Evolutionary conservation across 23 tunicate species (phyloP).

Genomic region (Halocynthia roretzi): DNA sequence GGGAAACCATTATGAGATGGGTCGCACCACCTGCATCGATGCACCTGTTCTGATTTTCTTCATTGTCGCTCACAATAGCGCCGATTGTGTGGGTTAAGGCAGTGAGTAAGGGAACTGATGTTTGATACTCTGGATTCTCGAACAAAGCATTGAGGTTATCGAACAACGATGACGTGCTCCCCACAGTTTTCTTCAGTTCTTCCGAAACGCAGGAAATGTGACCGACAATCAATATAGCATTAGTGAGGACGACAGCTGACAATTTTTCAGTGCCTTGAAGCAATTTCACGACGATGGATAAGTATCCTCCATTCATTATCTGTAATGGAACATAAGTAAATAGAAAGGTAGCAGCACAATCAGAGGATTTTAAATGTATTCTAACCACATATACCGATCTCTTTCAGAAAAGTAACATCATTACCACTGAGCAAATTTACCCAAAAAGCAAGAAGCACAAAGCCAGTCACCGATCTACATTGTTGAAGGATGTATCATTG

Average conservation of each 20-base stretch:
- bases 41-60: conserved; percentile 57
- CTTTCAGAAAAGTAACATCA: no score
- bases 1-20: conserved; percentile 48
- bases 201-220: conserved; percentile 29
- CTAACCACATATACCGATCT: no score
- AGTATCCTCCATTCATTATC: no score
- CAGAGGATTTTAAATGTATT: no score
- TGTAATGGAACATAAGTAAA: no score
- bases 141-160: conserved; percentile 39
- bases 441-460: conserved; percentile 19
- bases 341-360: no score
- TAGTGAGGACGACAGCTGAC: conserved; percentile 39
- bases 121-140: conserved; percentile 46
- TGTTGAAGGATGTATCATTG: no score
- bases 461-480: conserved; percentile 13
- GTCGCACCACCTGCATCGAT: conserved; percentile 45
- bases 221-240: conserved; percentile 34
- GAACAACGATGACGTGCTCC: conserved; percentile 38
- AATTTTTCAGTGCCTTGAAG: conserved; percentile 33
- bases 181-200: conserved; percentile 40
- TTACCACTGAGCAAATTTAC: no score
- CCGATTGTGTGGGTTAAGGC: conserved; percentile 51
- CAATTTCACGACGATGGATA: no score
- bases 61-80: conserved; percentile 25
- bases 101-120: conserved; percentile 39